Evolutionary conservation across 2,888 invertebrate species (phyloP).

Genomic region (Phorcus lineatus): DNA sequence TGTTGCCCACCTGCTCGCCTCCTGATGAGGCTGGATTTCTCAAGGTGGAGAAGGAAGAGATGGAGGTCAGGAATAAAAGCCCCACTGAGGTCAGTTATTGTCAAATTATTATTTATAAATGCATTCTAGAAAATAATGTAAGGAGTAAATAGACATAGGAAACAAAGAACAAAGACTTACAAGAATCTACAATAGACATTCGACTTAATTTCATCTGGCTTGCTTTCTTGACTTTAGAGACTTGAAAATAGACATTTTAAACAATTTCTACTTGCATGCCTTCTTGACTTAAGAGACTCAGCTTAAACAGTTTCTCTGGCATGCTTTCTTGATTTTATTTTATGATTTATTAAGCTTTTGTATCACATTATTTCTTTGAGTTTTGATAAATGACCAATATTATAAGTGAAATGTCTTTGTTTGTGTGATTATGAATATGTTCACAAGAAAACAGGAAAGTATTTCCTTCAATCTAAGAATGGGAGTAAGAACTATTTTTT

Average conservation of each 20-base stretch:
- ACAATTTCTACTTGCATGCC: not conserved
- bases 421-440: no score
- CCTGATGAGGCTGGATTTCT: constrained; percentile 54
- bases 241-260: not conserved
- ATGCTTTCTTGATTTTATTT: not conserved
- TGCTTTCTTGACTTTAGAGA: no score
- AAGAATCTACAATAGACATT: not conserved
- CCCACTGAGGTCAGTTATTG: not conserved
- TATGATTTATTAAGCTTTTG: not conserved
- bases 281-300: not conserved
- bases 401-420: no score
- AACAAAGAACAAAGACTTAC: no score
- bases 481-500: no score
- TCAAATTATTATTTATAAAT: no score
- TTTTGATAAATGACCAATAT: no score
- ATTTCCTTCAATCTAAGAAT: no score
- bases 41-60: constrained; percentile 56
- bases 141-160: no score
- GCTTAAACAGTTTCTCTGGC: not conserved
- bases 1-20: constrained; percentile 34
- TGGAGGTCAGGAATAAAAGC: not conserved
- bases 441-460: no score
- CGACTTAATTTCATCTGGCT: no score
- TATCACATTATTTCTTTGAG: not conserved
- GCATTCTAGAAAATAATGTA: no score